Conservation (phyloP, 2,888 invertebrate species). For the Marronus borbonicus region DNA sequence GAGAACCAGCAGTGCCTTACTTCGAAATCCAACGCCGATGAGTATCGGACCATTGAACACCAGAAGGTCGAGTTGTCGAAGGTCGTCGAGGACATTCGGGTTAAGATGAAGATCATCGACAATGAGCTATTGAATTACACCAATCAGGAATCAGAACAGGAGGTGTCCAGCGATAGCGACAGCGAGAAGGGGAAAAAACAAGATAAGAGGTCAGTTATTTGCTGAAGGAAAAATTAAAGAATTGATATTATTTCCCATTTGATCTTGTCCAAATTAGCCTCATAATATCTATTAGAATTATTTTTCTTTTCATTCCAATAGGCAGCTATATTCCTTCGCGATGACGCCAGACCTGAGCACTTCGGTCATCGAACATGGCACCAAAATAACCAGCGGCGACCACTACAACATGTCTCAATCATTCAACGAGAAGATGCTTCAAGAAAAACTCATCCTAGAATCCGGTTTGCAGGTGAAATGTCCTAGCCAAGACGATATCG, state of each 20-base stretch:
- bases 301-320: constrained; percentile 26
- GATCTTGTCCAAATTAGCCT: too few relatives aligned
- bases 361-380: constrained; percentile 59
- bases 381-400: constrained; percentile 55
- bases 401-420: constrained; percentile 68
- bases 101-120: constrained; percentile 78
- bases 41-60: constrained; percentile 80
- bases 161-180: constrained; percentile 70
- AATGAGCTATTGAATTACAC: constrained; percentile 73
- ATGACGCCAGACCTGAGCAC: constrained; percentile 69
- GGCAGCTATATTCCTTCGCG: constrained; percentile 68
- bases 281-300: background rate
- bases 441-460: constrained; percentile 68
- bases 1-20: constrained; percentile 78
- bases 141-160: constrained; percentile 67
- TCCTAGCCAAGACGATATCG: constrained; percentile 89
- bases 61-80: constrained; percentile 75
- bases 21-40: constrained; percentile 78
- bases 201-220: constrained; percentile 16
- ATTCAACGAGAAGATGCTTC: constrained; percentile 68
- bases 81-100: constrained; percentile 79
- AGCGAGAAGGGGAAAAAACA: constrained; percentile 68
- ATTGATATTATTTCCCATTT: too few relatives aligned
- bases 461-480: constrained; percentile 62
- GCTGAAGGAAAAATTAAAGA: too few relatives aligned